A percentile compares a stretch with the other conserved stretches of the same genome.
phyloP scores from a whole-genome alignment of 2,888 invertebrate genomes.

The Pseudococcus viburni region DNA sequence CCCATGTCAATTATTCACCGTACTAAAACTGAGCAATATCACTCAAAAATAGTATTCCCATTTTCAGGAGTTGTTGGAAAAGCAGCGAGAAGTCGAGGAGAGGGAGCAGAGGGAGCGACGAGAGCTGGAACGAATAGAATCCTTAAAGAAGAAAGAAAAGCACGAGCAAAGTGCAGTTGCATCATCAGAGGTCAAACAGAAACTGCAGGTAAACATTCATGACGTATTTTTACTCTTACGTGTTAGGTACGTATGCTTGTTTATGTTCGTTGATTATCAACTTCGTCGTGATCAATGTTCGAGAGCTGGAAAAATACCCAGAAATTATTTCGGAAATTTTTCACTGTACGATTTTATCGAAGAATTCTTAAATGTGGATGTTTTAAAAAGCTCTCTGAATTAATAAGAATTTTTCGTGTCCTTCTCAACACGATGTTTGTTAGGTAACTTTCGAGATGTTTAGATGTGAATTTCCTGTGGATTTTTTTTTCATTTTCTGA shows the following conservation, averaged over 20 bases:
- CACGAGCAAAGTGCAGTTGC: slow-evolving; percentile 96
- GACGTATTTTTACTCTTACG: not conserved
- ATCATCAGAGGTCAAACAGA: slow-evolving; percentile 96
- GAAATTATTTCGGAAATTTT: not conserved
- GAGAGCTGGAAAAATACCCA: not conserved
- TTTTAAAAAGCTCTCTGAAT: too few relatives aligned
- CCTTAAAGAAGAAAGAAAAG: slow-evolving; percentile 92
- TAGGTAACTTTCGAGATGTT: not conserved
- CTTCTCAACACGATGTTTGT: too few relatives aligned
- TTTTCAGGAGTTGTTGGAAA: slow-evolving; percentile 80
- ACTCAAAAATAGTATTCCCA: not conserved
- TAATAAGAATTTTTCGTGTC: too few relatives aligned
- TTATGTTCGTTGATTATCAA: not conserved
- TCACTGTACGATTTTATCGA: not conserved
- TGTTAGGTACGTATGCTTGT: not conserved
- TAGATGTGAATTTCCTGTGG: not conserved
- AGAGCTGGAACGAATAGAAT: slow-evolving; percentile 87
- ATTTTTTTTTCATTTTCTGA: not conserved
- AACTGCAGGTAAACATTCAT: slow-evolving; percentile 81
- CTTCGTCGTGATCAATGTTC: not conserved
- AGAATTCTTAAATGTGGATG: not conserved
- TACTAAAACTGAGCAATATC: not conserved
- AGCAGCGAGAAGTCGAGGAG: slow-evolving; percentile 85
- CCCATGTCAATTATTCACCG: not conserved
- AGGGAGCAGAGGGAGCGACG: slow-evolving; percentile 81